A percentile compares a stretch with the other conserved stretches of the same genome.
phyloP scores from a whole-genome alignment of 2,113 vertebrate genomes.

The Rhombomys opimus region DNA sequence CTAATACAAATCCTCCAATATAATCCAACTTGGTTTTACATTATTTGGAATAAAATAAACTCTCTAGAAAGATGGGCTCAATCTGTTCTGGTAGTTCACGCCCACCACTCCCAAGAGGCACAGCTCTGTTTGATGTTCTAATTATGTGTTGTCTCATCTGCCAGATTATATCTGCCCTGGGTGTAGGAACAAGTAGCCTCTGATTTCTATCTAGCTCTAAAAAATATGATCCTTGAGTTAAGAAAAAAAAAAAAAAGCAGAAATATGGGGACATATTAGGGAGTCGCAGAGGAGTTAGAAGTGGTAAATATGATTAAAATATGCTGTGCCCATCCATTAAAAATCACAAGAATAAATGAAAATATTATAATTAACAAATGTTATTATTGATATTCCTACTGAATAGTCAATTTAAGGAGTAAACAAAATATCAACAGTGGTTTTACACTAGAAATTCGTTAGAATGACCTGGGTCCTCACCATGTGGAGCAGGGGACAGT shows the following conservation, averaged over 20 bases:
- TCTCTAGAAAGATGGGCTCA: not conserved
- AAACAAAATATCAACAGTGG: not conserved
- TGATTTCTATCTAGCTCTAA: not conserved
- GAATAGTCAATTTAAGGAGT: constrained; percentile 21
- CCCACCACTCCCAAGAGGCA: constrained; percentile 1
- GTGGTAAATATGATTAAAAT: not conserved
- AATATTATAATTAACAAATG: not conserved
- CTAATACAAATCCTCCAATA: not conserved
- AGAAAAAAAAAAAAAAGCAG: not conserved
- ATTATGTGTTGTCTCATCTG: constrained; percentile 13
- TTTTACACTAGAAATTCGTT: not conserved
- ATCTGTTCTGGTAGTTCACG: constrained; percentile 6
- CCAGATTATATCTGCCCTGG: not conserved
- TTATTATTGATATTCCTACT: not conserved
- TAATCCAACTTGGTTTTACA: constrained; percentile 19
- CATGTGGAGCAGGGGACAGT: not conserved
- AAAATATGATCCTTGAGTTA: not conserved
- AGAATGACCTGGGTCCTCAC: not conserved
- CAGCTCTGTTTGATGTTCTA: not conserved
- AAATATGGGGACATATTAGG: not conserved
- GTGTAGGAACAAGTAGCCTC: not conserved
- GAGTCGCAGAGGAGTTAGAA: not conserved
- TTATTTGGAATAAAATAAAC: constrained; percentile 33
- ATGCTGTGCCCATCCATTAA: not conserved
- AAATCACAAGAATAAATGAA: not conserved